phyloP scores from a whole-genome alignment of 1,140 invertebrate species.

The Subanguina moxae region DNA sequence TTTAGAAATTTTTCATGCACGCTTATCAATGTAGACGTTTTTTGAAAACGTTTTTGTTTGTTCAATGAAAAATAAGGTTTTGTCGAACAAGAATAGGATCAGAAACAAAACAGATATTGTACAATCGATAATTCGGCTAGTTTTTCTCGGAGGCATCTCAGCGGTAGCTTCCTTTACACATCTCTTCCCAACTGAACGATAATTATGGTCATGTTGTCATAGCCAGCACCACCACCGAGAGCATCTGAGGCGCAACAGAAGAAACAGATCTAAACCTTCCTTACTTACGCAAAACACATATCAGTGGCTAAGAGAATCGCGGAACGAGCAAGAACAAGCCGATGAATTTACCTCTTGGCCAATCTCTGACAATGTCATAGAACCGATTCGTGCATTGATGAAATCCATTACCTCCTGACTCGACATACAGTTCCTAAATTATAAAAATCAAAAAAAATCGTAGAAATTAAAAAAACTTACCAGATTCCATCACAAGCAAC shows the following conservation, averaged over 20 bases:
- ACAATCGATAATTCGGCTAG: too few species aligned
- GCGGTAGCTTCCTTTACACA: neutral
- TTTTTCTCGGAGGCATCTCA: too few species aligned
- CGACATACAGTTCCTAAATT: constrained; percentile 3
- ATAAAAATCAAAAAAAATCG: neutral
- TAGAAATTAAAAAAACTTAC: neutral
- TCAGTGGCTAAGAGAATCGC: too few species aligned
- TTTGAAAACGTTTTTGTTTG: too few species aligned
- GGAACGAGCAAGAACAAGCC: too few species aligned
- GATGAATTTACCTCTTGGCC: neutral
- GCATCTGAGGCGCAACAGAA: neutral
- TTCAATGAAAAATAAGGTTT: too few species aligned
- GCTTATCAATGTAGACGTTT: too few species aligned
- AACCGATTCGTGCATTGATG: neutral
- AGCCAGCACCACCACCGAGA: constrained; percentile 2
- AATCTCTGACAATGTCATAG: neutral
- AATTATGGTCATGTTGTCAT: constrained; percentile 5
- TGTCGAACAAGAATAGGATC: too few species aligned
- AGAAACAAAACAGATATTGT: too few species aligned
- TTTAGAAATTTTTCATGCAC: too few species aligned
- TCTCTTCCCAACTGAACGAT: neutral
- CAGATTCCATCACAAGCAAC: constrained; percentile 15
- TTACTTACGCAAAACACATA: too few species aligned
- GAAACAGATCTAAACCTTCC: constrained; percentile 1
- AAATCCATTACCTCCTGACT: constrained; percentile 7